Percentiles rank a stretch among this genome's conserved stretches.
phyloP scores from a whole-genome alignment of 2,888 invertebrate species.

The Conomelus anceps region DNA sequence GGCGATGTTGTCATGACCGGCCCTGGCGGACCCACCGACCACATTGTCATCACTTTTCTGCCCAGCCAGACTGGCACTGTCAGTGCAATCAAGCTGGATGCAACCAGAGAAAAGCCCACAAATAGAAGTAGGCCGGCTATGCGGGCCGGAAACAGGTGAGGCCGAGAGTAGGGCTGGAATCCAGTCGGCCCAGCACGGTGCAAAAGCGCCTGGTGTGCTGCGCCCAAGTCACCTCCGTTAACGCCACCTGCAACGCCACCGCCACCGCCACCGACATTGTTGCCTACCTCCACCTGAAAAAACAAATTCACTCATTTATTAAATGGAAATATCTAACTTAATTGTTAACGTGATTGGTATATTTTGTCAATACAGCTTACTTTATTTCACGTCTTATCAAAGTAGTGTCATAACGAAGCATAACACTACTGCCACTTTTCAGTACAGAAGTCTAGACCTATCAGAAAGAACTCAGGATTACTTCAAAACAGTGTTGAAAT shows the following conservation, averaged over 20 bases:
- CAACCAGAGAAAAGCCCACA: conserved; percentile 77
- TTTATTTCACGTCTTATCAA: too few species aligned
- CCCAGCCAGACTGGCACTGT: conserved; percentile 89
- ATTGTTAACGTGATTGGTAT: too few species aligned
- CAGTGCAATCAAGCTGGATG: conserved; percentile 75
- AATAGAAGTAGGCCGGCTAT: conserved; percentile 58
- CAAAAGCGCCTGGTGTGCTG: conserved; percentile 82
- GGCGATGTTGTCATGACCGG: neutral
- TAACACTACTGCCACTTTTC: too few species aligned
- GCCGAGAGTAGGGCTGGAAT: conserved; percentile 84
- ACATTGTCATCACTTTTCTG: conserved; percentile 77
- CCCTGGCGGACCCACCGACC: conserved; percentile 56
- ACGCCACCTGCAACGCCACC: conserved; percentile 39
- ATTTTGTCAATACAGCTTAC: too few species aligned
- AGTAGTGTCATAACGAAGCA: too few species aligned
- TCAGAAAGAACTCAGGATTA: too few species aligned
- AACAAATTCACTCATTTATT: too few species aligned
- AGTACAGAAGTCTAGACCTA: too few species aligned
- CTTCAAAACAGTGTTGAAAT: too few species aligned
- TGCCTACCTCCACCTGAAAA: too few species aligned
- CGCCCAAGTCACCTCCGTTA: conserved; percentile 52
- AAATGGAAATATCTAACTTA: too few species aligned
- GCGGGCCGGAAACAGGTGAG: conserved; percentile 71
- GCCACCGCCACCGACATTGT: conserved; percentile 39
- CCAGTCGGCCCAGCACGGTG: conserved; percentile 71